Percentiles rank a stretch among this genome's conserved stretches.
phyloP scores from a whole-genome alignment of 2,113 vertebrate species.

The Proterorhinus semilunaris region DNA sequence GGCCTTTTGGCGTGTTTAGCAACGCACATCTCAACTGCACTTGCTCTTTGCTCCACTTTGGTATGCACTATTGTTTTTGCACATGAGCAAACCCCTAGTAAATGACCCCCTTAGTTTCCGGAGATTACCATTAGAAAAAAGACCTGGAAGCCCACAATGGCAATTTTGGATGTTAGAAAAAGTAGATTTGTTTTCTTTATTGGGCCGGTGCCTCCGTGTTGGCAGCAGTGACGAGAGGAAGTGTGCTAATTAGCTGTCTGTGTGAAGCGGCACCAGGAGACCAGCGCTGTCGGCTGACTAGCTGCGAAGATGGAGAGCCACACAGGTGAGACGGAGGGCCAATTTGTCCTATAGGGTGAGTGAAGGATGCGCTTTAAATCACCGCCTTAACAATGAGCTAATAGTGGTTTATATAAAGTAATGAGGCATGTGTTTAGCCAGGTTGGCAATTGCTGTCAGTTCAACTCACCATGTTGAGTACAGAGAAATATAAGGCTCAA shows the following conservation, averaged over 20 bases:
- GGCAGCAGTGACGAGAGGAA: slow-evolving; percentile 65
- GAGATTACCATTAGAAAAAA: not conserved
- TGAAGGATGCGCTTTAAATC: slow-evolving; percentile 23
- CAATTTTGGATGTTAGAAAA: slow-evolving; percentile 3
- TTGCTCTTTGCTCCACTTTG: no score
- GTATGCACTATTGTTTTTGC: no score
- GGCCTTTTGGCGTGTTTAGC: no score
- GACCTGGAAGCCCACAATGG: not conserved
- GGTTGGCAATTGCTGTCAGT: slow-evolving; percentile 20
- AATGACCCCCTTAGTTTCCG: no score
- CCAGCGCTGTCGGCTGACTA: slow-evolving; percentile 65
- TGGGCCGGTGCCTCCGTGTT: slow-evolving; percentile 56
- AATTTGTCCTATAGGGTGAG: slow-evolving; percentile 56
- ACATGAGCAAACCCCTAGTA: no score
- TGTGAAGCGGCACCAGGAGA: slow-evolving; percentile 64
- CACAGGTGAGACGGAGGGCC: slow-evolving; percentile 51
- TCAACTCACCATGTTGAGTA: slow-evolving; percentile 22
- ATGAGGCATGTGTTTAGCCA: slow-evolving; percentile 21
- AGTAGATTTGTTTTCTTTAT: slow-evolving; percentile 38
- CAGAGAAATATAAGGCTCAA: no score
- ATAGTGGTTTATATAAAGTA: slow-evolving; percentile 18
- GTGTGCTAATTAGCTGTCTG: slow-evolving; percentile 75
- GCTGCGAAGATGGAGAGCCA: slow-evolving; percentile 26
- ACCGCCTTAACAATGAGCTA: not conserved
- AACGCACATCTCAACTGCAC: no score